Evolutionary conservation across 2,113 vertebrate genomes (phyloP).

Genomic region (Fukomys damarensis): DNA sequence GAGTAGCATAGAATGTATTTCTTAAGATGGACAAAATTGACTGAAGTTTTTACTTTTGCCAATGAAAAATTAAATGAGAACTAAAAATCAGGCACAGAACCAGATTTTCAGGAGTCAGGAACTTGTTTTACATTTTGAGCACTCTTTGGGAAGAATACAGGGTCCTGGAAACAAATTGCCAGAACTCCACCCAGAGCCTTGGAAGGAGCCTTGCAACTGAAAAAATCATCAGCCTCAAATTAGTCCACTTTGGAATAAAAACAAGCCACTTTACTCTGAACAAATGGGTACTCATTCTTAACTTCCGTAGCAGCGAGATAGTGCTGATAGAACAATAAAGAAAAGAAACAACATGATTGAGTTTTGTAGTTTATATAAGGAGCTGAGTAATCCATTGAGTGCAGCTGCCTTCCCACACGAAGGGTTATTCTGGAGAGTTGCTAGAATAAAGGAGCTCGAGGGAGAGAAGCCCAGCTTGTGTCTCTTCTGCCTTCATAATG

Average conservation of each 20-base stretch:
- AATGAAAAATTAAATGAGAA: conserved; percentile 50
- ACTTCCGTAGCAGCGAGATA: not conserved
- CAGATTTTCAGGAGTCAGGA: not conserved
- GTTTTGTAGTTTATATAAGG: not conserved
- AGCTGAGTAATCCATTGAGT: not conserved
- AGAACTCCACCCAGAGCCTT: not conserved
- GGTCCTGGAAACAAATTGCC: not conserved
- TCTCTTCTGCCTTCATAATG: not conserved
- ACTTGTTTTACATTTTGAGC: conserved; percentile 14
- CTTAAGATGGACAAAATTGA: not conserved
- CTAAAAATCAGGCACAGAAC: conserved; percentile 15
- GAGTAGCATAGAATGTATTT: not conserved
- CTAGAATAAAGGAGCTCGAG: not conserved
- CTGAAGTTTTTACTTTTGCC: not conserved
- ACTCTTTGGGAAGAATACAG: conserved; percentile 27
- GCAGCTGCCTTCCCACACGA: not conserved
- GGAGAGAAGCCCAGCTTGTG: not conserved
- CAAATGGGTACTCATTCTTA: not conserved
- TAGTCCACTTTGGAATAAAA: not conserved
- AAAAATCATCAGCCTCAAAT: not conserved
- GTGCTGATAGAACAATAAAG: not conserved
- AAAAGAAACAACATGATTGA: not conserved
- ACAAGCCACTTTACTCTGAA: not conserved
- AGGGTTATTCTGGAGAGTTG: not conserved
- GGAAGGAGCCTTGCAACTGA: not conserved